Conservation (phyloP, 2,113 vertebrate genomes). For the Pao palembangensis region DNA sequence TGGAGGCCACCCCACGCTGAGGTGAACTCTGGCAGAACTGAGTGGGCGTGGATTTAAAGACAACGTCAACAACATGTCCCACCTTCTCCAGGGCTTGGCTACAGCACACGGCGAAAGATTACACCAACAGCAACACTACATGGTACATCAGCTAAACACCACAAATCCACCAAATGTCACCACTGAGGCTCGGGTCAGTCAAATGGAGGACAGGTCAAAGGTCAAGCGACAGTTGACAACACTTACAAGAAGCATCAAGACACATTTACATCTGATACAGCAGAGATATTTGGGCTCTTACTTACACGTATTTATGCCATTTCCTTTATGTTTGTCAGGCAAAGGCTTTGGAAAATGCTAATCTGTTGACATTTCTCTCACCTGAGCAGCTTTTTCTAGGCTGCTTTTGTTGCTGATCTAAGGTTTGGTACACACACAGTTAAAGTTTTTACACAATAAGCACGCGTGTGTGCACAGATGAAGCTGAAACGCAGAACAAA, state of each 20-base stretch:
- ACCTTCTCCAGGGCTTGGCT: constrained; percentile 1
- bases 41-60: constrained; percentile 28
- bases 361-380: constrained; percentile 33
- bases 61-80: constrained; percentile 24
- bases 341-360: constrained; percentile 42
- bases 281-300: constrained; percentile 45
- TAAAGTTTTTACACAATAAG: too few species aligned
- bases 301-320: constrained; percentile 36
- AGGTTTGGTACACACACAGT: constrained; percentile 14
- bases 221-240: constrained; percentile 26
- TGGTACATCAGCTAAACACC: constrained; percentile 50
- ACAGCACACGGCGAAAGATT: neutral
- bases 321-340: constrained; percentile 27
- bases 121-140: neutral
- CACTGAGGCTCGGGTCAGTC: constrained; percentile 43
- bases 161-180: constrained; percentile 68
- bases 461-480: too few species aligned
- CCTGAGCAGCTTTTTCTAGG: constrained; percentile 25
- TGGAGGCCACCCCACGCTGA: too few species aligned
- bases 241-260: neutral
- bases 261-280: constrained; percentile 42
- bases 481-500: neutral
- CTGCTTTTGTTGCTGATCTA: constrained; percentile 5
- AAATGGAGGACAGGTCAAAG: constrained; percentile 34
- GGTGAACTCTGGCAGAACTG: constrained; percentile 7